Base-by-base conservation (phyloP, 92 coral and sea anemone genomes). In the Micromussa lordhowensis region DNA sequence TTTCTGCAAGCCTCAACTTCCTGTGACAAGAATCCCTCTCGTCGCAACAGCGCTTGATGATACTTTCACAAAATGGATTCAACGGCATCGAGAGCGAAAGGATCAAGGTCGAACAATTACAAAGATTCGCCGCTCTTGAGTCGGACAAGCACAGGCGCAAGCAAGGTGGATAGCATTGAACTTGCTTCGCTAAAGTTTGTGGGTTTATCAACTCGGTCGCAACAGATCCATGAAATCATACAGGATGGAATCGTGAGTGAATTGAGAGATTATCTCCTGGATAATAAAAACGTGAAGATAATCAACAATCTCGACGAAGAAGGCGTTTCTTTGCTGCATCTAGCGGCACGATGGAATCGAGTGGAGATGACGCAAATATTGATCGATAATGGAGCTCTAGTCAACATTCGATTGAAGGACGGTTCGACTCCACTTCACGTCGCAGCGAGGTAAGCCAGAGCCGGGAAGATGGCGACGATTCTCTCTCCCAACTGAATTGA, bases 251-350 rank as follows among this genome's bases (percentile, higher is more conserved):
- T 35, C 28, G 77, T 77, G 35, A 34, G 34, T 29, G 89, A 77
- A 18, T 19, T 86, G 18, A 86, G 78, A 13, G 89, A 77, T 19
- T 77, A 58, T 31, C 77, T 86, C 22, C 29, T 13, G 28, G 75
- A 77, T 3, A 83, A 22, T 5, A 53, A 72, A 81, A 91, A 88
- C 68, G 82, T 58, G 0, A 83, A 84, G 22, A 68, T 55, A 77
- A 85, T 91, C 1, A 81, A 91, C 86, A 84, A 79, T 63, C 29
- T 92, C 0, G 98, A 95, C 66, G 92, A 89, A 9, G 59, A 68
- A 21, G 98, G 98, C 3, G 80, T 93, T 19, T 81, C 98, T 73
- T 81, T 95, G 21, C 79, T 95, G 4, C 98, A 95, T 64, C 85
- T 93, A 29, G 81, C 98, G 36, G 88, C 91, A 22, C 78, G 98